Base-by-base conservation (phyloP, 1,140 invertebrate genomes). In the Drosophila mojavensis region DNA sequence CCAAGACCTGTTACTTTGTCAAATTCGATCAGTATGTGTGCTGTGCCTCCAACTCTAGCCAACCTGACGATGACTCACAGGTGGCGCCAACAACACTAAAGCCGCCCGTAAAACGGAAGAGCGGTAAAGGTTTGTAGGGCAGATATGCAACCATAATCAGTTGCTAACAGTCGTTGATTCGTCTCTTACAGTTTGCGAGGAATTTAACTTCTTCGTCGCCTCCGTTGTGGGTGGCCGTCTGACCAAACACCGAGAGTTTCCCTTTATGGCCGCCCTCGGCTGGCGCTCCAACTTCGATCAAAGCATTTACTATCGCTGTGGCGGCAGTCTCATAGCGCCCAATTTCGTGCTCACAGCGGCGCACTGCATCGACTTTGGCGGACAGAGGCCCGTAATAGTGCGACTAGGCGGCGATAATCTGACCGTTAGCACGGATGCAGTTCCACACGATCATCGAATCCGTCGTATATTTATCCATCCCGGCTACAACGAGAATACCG, bases 201-300 rank as follows among this genome's bases (percentile, higher is more conserved):
- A 26, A 2, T 24, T 75, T 0, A n/a, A 43, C 7, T n/a, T 13
- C 7, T 71, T 90, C 20, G 41, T 62, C 33, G 3, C 48, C 2
- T 50, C 75, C 0, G 60, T 93, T n/a, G 92, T 93, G 15, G 91
- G 91, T 6, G 93, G 93, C 0, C 91, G 84, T 56, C 60, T 64
- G 9, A 91, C 92, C 0, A 50, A 65, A 4, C 70, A 73, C 6
- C 91, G 93, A 51, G 93, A 94, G 76, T 93, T 93, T 55, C 93
- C 93, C n/a, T 93, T 93, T 60, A 94, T 94, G 93, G 83, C 83
- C 10, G 92, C 92, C 11, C 51, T 93, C 2, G 92, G 91, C 28
- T 93, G 91, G 83, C 61, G 59, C 4, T 90, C 90, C 1, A 82
- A 74, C 26, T 73, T 75, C 4, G 81, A 89, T 13, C 66, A 64